phyloP scores from a whole-genome alignment of 2,888 invertebrate genomes.

The Tinea semifulvella region DNA sequence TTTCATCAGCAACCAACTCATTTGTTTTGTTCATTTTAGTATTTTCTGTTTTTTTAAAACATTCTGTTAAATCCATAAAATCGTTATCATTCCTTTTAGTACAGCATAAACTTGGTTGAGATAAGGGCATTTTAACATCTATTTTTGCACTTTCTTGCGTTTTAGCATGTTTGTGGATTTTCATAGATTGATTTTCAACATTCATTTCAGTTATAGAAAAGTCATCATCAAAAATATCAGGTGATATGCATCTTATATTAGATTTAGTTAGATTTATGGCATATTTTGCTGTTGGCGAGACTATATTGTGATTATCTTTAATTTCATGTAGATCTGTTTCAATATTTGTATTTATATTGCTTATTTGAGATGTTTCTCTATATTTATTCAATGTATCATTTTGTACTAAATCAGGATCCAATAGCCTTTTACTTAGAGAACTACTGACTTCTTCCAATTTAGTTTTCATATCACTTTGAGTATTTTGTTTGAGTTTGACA shows the following conservation, averaged over 20 bases:
- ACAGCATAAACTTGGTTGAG: conserved; percentile 5
- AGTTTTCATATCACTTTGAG: no score
- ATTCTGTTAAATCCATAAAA: conserved; percentile 38
- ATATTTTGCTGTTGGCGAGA: neutral
- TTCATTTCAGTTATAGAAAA: conserved; percentile 14
- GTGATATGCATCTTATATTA: conserved; percentile 40
- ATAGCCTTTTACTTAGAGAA: no score
- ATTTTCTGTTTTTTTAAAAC: conserved; percentile 22
- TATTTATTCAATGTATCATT: no score
- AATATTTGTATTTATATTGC: neutral
- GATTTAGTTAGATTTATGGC: neutral
- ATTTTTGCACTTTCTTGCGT: neutral
- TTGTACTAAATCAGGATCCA: no score
- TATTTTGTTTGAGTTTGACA: conserved; percentile 23
- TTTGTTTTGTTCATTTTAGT: neutral
- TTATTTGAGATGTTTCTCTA: no score
- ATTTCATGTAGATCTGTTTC: neutral
- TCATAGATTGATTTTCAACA: neutral
- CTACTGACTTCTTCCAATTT: neutral
- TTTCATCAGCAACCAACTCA: neutral
- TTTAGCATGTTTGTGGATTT: neutral
- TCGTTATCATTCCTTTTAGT: conserved; percentile 22
- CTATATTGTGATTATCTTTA: neutral
- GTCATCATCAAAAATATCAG: conserved; percentile 60
- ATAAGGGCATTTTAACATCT: neutral